These are phyloP conservation scores for Vicugna pacos DNA, from an alignment of 2,113 vertebrate genomes.

Conservation along the genomic window DNA sequence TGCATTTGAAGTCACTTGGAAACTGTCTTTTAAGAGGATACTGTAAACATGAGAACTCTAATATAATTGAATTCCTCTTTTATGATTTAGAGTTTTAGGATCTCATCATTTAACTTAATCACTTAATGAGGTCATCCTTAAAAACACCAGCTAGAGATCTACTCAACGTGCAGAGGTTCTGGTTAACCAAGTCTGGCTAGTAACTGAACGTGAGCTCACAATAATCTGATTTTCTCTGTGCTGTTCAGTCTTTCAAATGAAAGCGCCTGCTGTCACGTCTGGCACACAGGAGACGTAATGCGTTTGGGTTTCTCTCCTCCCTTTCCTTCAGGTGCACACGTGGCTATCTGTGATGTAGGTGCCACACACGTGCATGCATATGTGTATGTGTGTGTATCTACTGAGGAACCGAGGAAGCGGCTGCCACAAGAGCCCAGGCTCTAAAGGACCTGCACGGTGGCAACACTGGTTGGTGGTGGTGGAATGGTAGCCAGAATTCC, in stretches of 20 bases:
- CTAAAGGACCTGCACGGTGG: neutral
- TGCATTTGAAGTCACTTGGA: slow-evolving; percentile 24
- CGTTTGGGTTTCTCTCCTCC: neutral
- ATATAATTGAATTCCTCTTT: slow-evolving; percentile 70
- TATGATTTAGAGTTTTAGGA: slow-evolving; percentile 46
- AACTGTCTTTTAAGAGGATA: slow-evolving; percentile 54
- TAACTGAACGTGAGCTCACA: neutral
- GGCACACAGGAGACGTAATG: neutral
- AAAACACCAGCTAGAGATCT: slow-evolving; percentile 49
- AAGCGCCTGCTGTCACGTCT: neutral
- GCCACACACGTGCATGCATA: neutral
- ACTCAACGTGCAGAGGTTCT: neutral
- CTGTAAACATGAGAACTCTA: slow-evolving; percentile 42
- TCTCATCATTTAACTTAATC: slow-evolving; percentile 61
- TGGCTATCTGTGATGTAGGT: neutral
- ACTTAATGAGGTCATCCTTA: slow-evolving; percentile 59
- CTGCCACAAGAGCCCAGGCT: neutral
- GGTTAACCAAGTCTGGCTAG: slow-evolving; percentile 2
- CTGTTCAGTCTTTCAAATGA: neutral
- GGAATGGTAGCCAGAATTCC: neutral
- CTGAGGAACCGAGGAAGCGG: neutral
- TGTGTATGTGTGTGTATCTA: neutral
- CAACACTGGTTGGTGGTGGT: no score
- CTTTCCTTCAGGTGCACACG: neutral
- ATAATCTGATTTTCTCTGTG: neutral